Base-by-base conservation (phyloP, 2,888 invertebrate species). In the Heliconius ethilla region DNA sequence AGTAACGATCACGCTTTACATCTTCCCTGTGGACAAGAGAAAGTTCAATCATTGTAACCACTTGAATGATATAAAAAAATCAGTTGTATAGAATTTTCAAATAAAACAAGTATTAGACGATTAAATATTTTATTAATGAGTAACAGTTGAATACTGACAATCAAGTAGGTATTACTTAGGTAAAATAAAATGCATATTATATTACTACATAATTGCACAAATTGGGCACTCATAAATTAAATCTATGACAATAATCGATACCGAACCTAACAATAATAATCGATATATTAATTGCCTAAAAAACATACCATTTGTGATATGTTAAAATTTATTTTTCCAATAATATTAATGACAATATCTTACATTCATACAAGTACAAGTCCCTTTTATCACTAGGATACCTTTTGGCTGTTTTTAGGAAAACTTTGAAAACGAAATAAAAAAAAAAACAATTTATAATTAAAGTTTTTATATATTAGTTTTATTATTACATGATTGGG, bases 101-200 rank as follows among this genome's bases (percentile, higher is more conserved):
- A 86, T 82, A 82, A 82, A 82, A 65, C 76, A 76, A 22, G 67
- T 33, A 22, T 74, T 18, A 25, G 85, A 89, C 87, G 90, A 90
- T 91, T 91, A 91, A 90, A 91, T 92, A 90, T 89, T 92, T 93
- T 93, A 93, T 90, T 94, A 88, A 89, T 84, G 84, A 86, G 89
- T 88, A 93, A 93, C 92, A 91, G 83, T 91, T 87, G 87, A 92
- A 94, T 93, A 93, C 92, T 92, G 92, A 90, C 82, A 89, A 72
- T 79, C 70, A 87, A 86, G 85, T 86, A 85, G 83, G 84, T 84
- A 45, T 84, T 85, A 86, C 83, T 83, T 82, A 84, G 82, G 82
- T 85, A 86, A 83, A 81, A 81, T 81, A 84, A 86, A 85, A 85
- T 83, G 84, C 84, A 83, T 87, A 33, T 33, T 33, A 86, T 83